Evolutionary conservation across 2,888 invertebrate species (phyloP).

Genomic region (Galerucella nymphaeae): DNA sequence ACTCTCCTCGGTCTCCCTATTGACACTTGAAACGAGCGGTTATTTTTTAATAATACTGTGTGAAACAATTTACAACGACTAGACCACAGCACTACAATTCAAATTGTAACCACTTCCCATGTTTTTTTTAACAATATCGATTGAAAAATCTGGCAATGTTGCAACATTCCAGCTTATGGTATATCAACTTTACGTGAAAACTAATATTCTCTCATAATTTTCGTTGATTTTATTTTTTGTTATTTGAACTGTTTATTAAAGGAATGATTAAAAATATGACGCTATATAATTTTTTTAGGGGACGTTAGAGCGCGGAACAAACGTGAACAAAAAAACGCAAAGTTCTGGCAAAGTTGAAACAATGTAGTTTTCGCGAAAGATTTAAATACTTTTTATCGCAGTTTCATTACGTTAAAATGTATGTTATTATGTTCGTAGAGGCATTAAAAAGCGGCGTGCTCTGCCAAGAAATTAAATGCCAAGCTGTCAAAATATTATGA

Average conservation of each 20-base stretch:
- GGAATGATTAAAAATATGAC: not conserved
- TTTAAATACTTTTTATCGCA: conserved; percentile 43
- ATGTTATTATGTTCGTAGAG: conserved; percentile 38
- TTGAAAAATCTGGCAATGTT: too few relatives aligned
- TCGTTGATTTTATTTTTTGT: not conserved
- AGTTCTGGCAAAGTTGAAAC: conserved; percentile 33
- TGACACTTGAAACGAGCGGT: too few relatives aligned
- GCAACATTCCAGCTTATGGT: too few relatives aligned
- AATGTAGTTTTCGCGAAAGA: conserved; percentile 40
- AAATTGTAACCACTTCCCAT: too few relatives aligned
- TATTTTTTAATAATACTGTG: too few relatives aligned
- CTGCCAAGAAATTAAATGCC: conserved; percentile 42
- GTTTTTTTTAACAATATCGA: too few relatives aligned
- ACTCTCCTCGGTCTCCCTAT: too few relatives aligned
- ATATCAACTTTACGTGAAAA: too few relatives aligned
- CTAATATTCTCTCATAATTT: not conserved
- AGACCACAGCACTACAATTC: too few relatives aligned
- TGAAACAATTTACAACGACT: too few relatives aligned
- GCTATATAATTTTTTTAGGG: not conserved
- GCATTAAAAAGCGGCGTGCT: conserved; percentile 40
- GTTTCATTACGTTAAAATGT: conserved; percentile 44
- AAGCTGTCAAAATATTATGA: conserved; percentile 42
- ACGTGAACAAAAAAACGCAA: not conserved
- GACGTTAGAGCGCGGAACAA: not conserved
- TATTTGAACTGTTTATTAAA: not conserved